These are phyloP conservation scores for Schizopygopsis pylzovi DNA, from an alignment of 2,797 vertebrate genomes.

Conservation along the genomic window DNA sequence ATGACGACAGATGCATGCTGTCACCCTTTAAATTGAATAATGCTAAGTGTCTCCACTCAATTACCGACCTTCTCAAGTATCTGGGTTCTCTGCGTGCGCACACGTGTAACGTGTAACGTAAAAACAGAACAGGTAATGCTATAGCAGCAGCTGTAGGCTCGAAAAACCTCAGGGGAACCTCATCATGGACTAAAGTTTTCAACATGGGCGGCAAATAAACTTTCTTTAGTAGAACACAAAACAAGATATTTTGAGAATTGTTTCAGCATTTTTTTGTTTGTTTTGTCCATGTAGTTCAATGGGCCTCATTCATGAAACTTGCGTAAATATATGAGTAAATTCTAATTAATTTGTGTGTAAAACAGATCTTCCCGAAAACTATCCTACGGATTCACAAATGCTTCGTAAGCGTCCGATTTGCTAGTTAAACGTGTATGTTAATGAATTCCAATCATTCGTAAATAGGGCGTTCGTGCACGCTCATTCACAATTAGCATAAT, in stretches of 20 bases:
- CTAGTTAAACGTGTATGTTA: no score
- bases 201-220: not conserved
- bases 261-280: not conserved
- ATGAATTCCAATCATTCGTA: no score
- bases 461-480: no score
- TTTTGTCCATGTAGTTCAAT: not conserved
- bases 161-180: conserved; percentile 2
- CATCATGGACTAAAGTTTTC: not conserved
- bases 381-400: no score
- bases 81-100: conserved; percentile 37
- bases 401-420: no score
- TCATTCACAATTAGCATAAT: no score
- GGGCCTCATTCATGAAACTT: no score
- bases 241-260: not conserved
- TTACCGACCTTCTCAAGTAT: conserved; percentile 35
- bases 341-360: no score
- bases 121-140: conserved; percentile 43
- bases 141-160: not conserved
- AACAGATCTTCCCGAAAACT: no score
- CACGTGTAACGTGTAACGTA: conserved; percentile 7
- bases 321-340: no score
- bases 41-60: conserved; percentile 50
- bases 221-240: not conserved
- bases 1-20: conserved; percentile 47
- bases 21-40: conserved; percentile 58